Base-by-base conservation (phyloP, 2,888 invertebrate genomes). In the Rhingia campestris region DNA sequence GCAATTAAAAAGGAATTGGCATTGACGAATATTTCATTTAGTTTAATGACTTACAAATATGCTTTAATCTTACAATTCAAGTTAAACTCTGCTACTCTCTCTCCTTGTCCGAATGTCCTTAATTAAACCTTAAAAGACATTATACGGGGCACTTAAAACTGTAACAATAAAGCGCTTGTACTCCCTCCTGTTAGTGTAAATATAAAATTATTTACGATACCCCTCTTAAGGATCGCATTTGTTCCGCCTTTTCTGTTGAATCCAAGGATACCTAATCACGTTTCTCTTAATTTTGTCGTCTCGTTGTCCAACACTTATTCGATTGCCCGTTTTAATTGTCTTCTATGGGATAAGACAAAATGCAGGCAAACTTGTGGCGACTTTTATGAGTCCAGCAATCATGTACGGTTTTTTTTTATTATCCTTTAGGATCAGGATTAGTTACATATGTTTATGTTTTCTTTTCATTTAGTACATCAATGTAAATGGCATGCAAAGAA, bases 121-220 rank as follows among this genome's bases (percentile, higher is more conserved):
- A 73, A 77, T 82, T 72, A 82, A 82, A 77, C 61, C 67, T 61
- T 51, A 77, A 77, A n/a, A 45, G 72, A 72, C 77, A 72, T 32
- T 73, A 77, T 67, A 73, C 56, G 61, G 43, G 67, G 7, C 22
- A 22, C 73, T 77, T 67, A 51, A 77, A 58, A 63, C 35, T 49
- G 39, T 22, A 72, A 77, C 66, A 66, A 49, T 80, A 43, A 81
- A 81, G 67, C 56, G 35, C 41, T 54, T 66, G 59, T 59, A 72
- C 59, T 72, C 35, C 64, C 41, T 56, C 70, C 35, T 72, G 66
- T 39, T 72, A 82, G 81, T 54, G 67, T 56, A 67, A 58, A 64
- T 59, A 81, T 76, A 72, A 82, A 77, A 82, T 77, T 73, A 82
- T 82, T 82, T 77, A 82, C 77, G 77, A 82, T 59, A 14, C 33